Conservation (phyloP, 1,140 invertebrate species). For the Coenobita brevimanus region DNA sequence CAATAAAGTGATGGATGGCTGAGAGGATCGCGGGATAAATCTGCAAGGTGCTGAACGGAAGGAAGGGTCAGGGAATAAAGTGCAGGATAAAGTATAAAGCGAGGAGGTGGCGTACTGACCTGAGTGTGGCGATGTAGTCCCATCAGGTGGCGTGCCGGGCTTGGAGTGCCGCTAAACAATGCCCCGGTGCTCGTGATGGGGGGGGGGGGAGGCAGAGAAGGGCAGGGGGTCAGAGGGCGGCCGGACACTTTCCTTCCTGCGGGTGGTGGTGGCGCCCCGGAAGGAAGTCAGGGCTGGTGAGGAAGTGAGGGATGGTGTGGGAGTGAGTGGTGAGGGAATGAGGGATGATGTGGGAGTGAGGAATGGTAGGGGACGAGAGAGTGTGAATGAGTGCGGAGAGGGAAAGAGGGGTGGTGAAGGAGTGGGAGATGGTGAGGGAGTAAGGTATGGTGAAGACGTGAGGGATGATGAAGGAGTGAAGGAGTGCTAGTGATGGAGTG, state of each 20-base stretch:
- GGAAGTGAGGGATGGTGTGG: neutral
- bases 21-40: neutral
- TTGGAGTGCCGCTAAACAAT: neutral
- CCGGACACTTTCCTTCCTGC: conserved; percentile 9
- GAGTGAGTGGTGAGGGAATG: too few species aligned
- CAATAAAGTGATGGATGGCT: neutral
- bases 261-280: neutral
- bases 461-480: too few species aligned
- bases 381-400: neutral
- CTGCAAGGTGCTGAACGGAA: too few species aligned
- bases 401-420: neutral
- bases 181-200: neutral
- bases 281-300: neutral
- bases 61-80: too few species aligned
- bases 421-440: too few species aligned
- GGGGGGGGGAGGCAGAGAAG: neutral
- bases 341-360: too few species aligned
- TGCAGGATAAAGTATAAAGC: neutral
- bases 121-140: conserved; percentile 23
- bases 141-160: conserved; percentile 27
- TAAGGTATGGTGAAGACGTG: too few species aligned
- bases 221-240: neutral
- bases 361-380: neutral
- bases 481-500: too few species aligned
- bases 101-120: conserved; percentile 22